Evolutionary conservation across 2,797 vertebrate genomes (phyloP).

Genomic region (Crenuchus spilurus): DNA sequence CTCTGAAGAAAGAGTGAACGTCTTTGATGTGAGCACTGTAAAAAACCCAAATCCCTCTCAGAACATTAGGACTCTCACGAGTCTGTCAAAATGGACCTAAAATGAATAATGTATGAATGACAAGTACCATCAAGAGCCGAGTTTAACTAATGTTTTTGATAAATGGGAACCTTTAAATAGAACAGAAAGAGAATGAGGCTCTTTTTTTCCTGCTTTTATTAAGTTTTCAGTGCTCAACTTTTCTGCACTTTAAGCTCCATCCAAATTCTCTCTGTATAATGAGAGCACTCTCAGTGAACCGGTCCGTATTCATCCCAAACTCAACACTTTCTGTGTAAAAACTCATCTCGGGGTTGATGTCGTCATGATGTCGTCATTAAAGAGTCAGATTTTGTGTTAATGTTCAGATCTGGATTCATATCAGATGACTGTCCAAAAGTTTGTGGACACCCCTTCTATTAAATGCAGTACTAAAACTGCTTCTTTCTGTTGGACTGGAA

Average conservation of each 20-base stretch:
- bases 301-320: neutral
- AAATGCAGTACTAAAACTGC: too few relatives aligned
- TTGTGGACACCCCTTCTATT: too few relatives aligned
- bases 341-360: neutral
- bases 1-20: slow-evolving; percentile 20
- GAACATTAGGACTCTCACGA: slow-evolving; percentile 41
- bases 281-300: neutral
- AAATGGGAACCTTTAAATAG: slow-evolving; percentile 38
- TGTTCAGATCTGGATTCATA: too few relatives aligned
- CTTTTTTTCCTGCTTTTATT: slow-evolving; percentile 3
- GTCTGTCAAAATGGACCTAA: slow-evolving; percentile 39
- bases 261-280: too few relatives aligned
- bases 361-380: too few relatives aligned
- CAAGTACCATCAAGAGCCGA: slow-evolving; percentile 38
- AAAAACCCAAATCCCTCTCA: slow-evolving; percentile 45
- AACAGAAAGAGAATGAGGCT: slow-evolving; percentile 8
- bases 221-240: neutral
- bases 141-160: slow-evolving; percentile 50
- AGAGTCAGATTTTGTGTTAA: too few relatives aligned
- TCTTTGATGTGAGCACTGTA: slow-evolving; percentile 45
- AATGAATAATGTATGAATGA: slow-evolving; percentile 52
- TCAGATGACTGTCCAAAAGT: too few relatives aligned
- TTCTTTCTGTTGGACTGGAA: too few relatives aligned
- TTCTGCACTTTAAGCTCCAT: neutral
- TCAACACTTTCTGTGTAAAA: neutral